Evolutionary conservation across 1,140 invertebrate genomes (phyloP), one percentile per base, ranked within the genome.

Genomic region (Zaprionus ornatus): DNA sequence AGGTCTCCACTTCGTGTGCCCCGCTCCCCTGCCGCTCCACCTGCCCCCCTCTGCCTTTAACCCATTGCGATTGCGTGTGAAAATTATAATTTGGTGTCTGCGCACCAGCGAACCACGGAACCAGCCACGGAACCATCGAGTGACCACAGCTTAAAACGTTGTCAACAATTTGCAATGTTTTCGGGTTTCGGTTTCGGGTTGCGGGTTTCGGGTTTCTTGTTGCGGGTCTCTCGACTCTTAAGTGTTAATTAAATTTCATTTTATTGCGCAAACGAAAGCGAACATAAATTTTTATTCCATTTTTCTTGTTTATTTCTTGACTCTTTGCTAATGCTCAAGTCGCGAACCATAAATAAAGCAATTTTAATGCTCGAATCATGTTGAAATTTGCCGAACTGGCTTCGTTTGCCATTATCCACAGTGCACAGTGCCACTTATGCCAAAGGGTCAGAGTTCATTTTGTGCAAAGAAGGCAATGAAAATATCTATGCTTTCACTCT

Each of bases 51-150:
- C 29, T n/a, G 4, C 37, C n/a, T 25, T 10, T 23, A 66, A 67
- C 9, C 50, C 54, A 27, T 37, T 45, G 27, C 45, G 76, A 60
- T 88, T 90, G 85, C 85, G 85, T 88, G 85, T 88, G 85, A 90
- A 88, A 88, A 88, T 88, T 90, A 90, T 90, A 88, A 85, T 88
- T 88, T 90, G 78, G 81, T 88, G 85, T 45, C 40, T 81, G 80
- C 73, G 66, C 64, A 77, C 52, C 69, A 45, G 13, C 52, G 69
- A 63, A 54, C 71, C 52, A 65, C 21, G 17, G 65, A 67, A 25
- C 27, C 71, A 55, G 17, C 65, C 60, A 71, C 60, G 13, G 48
- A 23, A 35, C 25, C 65, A 60, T 37, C 54, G 35, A 59, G 23
- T 74, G 71, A 57, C 66, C 56, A 48, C 59, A 72, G 56, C 73